These are phyloP conservation scores for Epinephelus malabaricus DNA, from an alignment of 2,797 vertebrate species.

Conservation along the genomic window DNA sequence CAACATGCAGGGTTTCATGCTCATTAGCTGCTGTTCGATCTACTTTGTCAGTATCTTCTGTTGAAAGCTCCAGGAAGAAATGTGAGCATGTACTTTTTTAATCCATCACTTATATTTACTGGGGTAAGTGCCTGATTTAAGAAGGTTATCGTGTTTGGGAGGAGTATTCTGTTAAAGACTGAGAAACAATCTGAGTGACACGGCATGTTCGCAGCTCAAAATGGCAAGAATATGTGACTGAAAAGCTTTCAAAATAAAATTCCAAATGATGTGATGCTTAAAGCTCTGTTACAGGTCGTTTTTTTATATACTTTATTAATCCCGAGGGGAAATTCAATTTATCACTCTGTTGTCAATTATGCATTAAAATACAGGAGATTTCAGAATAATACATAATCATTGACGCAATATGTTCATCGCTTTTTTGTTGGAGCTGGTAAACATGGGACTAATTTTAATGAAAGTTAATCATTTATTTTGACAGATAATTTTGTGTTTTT, in stretches of 20 bases:
- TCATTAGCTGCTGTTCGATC: neutral
- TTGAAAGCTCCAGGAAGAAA: neutral
- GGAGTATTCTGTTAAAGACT: neutral
- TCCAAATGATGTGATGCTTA: too few relatives aligned
- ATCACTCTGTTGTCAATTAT: too few relatives aligned
- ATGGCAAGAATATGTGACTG: neutral
- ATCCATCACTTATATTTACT: too few relatives aligned
- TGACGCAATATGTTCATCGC: too few relatives aligned
- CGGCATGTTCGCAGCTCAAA: rapidly evolving
- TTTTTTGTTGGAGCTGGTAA: too few relatives aligned
- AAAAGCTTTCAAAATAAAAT: neutral
- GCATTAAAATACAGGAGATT: neutral
- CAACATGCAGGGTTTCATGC: neutral
- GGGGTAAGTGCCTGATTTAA: neutral
- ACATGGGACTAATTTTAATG: too few relatives aligned
- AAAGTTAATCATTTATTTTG: too few relatives aligned
- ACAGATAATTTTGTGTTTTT: too few relatives aligned
- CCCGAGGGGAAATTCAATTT: too few relatives aligned
- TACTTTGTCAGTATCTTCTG: neutral
- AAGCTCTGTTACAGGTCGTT: neutral
- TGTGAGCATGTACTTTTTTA: neutral
- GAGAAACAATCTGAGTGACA: neutral
- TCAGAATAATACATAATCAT: too few relatives aligned
- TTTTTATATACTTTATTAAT: too few relatives aligned
- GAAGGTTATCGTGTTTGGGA: neutral